A percentile compares a stretch with the other conserved stretches of the same genome.
Conservation (phyloP, 1,140 invertebrate species). For the Triops longicaudatus region DNA sequence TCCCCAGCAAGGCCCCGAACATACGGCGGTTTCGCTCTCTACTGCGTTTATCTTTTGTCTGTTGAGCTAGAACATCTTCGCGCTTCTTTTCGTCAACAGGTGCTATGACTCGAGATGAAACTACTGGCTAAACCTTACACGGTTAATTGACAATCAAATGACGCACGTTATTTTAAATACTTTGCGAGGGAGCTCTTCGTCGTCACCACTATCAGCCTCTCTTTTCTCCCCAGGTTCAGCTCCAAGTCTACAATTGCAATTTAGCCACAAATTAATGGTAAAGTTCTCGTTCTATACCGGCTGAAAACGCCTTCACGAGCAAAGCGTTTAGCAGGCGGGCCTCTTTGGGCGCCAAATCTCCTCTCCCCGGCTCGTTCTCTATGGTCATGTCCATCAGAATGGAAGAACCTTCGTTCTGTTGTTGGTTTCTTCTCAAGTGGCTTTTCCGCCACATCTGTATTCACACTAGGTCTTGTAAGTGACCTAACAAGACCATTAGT, state of each 20-base stretch:
- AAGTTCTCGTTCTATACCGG: slow-evolving; percentile 32
- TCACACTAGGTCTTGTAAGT: background rate
- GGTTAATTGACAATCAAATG: slow-evolving; percentile 20
- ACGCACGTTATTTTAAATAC: slow-evolving; percentile 31
- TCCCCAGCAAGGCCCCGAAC: slow-evolving; percentile 89
- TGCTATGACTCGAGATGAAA: slow-evolving; percentile 43
- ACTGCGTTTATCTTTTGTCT: slow-evolving; percentile 71
- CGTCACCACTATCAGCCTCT: slow-evolving; percentile 39
- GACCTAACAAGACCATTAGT: background rate
- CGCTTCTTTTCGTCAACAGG: slow-evolving; percentile 46
- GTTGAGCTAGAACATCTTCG: slow-evolving; percentile 69
- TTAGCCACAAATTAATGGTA: background rate
- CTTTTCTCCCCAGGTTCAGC: slow-evolving; percentile 24
- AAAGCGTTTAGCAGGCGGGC: slow-evolving; percentile 35
- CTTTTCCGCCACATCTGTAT: background rate
- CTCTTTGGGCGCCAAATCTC: slow-evolving; percentile 13
- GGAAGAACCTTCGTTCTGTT: background rate
- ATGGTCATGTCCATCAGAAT: background rate
- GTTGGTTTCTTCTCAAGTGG: background rate
- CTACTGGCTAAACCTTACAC: slow-evolving; percentile 37
- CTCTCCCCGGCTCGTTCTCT: background rate
- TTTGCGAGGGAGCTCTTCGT: slow-evolving; percentile 38
- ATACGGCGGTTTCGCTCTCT: slow-evolving; percentile 81
- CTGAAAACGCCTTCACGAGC: slow-evolving; percentile 34
- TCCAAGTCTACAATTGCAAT: slow-evolving; percentile 5